A percentile compares a stretch with the other conserved stretches of the same genome.
Conservation (phyloP, 2,888 invertebrate species). For the Mythimna pallens region DNA sequence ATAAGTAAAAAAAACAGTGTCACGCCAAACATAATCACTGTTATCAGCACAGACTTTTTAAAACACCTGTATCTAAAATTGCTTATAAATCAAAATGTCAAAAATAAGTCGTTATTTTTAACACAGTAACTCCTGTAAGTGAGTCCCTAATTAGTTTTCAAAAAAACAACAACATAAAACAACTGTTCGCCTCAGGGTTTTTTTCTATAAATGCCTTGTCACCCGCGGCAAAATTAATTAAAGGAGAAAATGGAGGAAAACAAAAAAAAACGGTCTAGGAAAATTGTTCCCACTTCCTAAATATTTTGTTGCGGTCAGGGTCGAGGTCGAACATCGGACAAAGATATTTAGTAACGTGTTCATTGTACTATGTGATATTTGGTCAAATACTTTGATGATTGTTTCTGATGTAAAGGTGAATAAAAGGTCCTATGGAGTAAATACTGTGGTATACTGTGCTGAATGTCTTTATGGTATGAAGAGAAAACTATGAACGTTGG, state of each 20-base stretch:
- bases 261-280: slow-evolving; percentile 9
- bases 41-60: neutral
- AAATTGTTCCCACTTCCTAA: slow-evolving; percentile 27
- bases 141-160: slow-evolving; percentile 13
- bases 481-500: too few relatives aligned
- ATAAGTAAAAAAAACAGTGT: too few relatives aligned
- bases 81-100: neutral
- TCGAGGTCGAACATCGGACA: neutral
- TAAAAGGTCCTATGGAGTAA: neutral
- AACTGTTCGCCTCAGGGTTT: slow-evolving; percentile 3
- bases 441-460: neutral
- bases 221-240: slow-evolving; percentile 43
- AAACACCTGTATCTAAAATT: neutral
- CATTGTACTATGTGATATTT: slow-evolving; percentile 12
- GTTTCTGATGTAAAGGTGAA: neutral
- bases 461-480: too few relatives aligned
- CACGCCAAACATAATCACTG: too few relatives aligned
- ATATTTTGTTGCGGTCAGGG: slow-evolving; percentile 15
- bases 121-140: slow-evolving; percentile 3
- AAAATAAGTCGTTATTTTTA: neutral
- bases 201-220: slow-evolving; percentile 32
- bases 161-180: slow-evolving; percentile 12
- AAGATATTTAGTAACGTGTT: neutral
- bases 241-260: slow-evolving; percentile 21
- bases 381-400: neutral